A percentile compares a stretch with the other conserved stretches of the same genome.
phyloP scores from a whole-genome alignment of 2,797 vertebrate genomes.

The Pseudopleuronectes americanus region DNA sequence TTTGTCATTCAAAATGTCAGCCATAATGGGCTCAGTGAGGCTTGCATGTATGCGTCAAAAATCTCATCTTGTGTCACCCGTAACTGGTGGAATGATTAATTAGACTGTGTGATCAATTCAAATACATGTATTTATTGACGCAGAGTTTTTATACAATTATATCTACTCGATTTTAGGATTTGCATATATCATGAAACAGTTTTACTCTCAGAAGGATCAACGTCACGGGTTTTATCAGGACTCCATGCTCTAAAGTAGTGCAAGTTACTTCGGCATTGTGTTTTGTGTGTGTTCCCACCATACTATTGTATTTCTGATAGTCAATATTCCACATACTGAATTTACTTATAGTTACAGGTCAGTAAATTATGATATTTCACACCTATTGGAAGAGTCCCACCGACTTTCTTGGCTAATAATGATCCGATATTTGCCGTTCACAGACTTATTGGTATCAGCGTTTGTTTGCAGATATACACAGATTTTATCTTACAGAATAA shows the following conservation, averaged over 20 bases:
- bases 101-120: background rate
- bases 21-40: slow-evolving; percentile 25
- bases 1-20: background rate
- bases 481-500: too few species aligned
- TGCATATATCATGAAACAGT: background rate
- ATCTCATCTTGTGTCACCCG: slow-evolving; percentile 9
- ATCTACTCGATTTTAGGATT: background rate
- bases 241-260: background rate
- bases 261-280: background rate
- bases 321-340: background rate
- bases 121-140: background rate
- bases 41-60: slow-evolving; percentile 1
- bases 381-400: background rate
- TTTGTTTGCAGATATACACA: too few species aligned
- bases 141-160: slow-evolving; percentile 4
- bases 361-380: background rate
- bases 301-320: background rate
- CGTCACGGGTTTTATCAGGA: background rate
- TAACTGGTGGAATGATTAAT: slow-evolving; percentile 34
- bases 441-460: too few species aligned
- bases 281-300: background rate
- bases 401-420: too few species aligned
- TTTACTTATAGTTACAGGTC: background rate
- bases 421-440: too few species aligned
- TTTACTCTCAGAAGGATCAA: background rate